These are phyloP conservation scores for Scarus forsteni DNA, from an alignment of 2,797 vertebrate species.

Conservation along the genomic window DNA sequence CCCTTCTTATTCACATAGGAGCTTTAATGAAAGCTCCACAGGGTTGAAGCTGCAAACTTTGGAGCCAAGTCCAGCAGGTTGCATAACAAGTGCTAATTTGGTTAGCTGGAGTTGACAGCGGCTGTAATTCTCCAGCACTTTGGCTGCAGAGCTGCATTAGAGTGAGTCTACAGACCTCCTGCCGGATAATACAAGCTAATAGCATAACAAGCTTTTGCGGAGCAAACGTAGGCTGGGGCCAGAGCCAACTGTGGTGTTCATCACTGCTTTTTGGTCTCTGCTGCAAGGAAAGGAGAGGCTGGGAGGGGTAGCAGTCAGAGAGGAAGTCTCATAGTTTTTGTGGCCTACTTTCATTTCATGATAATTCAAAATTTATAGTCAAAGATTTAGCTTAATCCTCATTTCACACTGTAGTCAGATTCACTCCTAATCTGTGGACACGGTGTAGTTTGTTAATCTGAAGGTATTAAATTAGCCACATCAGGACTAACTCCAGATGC, in stretches of 20 bases:
- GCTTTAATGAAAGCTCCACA: conserved; percentile 30
- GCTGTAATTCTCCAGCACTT: conserved; percentile 71
- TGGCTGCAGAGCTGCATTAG: conserved; percentile 51
- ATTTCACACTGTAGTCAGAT: not conserved
- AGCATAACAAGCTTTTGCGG: conserved; percentile 69
- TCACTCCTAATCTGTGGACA: not conserved
- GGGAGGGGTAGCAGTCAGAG: conserved; percentile 3
- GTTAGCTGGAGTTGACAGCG: conserved; percentile 69
- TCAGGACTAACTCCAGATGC: not conserved
- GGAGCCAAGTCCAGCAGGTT: conserved; percentile 72
- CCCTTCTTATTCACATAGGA: conserved; percentile 18
- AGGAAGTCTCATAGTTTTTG: not conserved
- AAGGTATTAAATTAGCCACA: not conserved
- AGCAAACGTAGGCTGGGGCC: conserved; percentile 37
- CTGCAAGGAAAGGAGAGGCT: not conserved
- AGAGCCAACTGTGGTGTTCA: conserved; percentile 32
- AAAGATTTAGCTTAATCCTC: not conserved
- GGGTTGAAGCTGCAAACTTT: conserved; percentile 41
- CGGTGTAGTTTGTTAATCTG: not conserved
- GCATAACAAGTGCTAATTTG: conserved; percentile 80
- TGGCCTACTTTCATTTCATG: not conserved
- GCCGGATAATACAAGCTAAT: conserved; percentile 66
- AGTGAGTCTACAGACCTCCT: conserved; percentile 52
- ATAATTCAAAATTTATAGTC: not conserved
- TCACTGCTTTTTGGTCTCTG: conserved; percentile 15